Evolutionary conservation across 2,888 invertebrate species (phyloP), one percentile per base, ranked within the genome.

Genomic region (Catocala nupta): DNA sequence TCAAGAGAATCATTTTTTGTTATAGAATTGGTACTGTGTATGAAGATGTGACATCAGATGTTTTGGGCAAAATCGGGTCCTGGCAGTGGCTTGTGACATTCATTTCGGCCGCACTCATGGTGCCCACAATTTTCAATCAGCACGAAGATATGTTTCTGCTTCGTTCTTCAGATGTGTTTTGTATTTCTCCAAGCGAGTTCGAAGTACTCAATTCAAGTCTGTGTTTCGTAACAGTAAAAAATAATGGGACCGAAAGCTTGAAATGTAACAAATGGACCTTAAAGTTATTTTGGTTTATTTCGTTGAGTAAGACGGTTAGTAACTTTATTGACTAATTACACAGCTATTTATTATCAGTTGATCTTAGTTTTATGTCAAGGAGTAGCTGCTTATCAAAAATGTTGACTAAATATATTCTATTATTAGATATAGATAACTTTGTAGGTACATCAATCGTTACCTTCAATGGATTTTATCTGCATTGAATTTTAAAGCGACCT

Each of bases 41-140:
- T 66, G 93, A 93, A 80, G 93, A 93, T 75, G 90, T 93, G n/a
- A 92, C 91, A 11, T 87, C 91, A 0, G 91, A 93, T 54, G 89
- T 92, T 6, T 70, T 92, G 33, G 93, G 93, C 7, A 82, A 81
- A 48, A 92, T 93, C 16, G 93, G 93, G 0, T 67, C 82, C 1
- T 93, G 93, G 93, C 93, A 93, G 76, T 92, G 91, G 89, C 71
- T 92, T 45, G 87, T 92, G 7, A 91, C 92, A 9, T 72, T 90
- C 5, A 65, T 89, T 0, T 83, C 88, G n/a, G 82, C 88, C 0
- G 66, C 82, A 1, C 74, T 90, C 6, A 86, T 85, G 82, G 64
- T 84, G 49, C 83, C 90, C 3, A 77, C 86, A 16, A 73, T 92
- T 55, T 89, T 92, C 63, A 87, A 90, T 68, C 87, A 89, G 51